Evolutionary conservation across 2,113 vertebrate genomes (phyloP).

Genomic region (Deroptyus accipitrinus): DNA sequence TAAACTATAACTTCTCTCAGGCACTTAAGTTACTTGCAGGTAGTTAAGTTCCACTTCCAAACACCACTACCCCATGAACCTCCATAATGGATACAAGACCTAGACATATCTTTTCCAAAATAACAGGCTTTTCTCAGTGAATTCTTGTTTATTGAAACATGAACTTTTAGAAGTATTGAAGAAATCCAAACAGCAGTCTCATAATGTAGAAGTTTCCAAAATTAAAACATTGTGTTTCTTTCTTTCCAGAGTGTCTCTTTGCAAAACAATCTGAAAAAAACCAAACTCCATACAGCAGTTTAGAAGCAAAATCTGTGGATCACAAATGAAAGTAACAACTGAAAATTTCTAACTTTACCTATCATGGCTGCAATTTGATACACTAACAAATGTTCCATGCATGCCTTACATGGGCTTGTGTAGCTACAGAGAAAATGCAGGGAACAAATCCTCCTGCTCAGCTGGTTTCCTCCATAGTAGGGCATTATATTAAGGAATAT

Average conservation of each 20-base stretch:
- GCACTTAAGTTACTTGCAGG: neutral
- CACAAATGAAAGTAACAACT: neutral
- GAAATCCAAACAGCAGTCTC: neutral
- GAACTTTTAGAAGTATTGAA: neutral
- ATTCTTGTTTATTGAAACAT: neutral
- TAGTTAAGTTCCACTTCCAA: neutral
- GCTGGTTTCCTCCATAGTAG: neutral
- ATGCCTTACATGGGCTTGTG: neutral
- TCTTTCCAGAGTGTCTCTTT: neutral
- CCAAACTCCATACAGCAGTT: neutral
- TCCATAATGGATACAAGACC: neutral
- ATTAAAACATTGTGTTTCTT: neutral
- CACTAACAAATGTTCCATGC: neutral
- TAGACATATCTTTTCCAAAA: neutral
- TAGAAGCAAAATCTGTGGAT: neutral
- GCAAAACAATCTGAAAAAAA: neutral
- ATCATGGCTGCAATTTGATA: neutral
- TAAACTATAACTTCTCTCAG: neutral
- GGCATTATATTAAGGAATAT: neutral
- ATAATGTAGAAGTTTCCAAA: neutral
- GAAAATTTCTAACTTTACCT: neutral
- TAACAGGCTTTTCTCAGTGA: neutral
- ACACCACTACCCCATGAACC: neutral
- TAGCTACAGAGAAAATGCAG: neutral
- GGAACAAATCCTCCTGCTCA: neutral